Evolutionary conservation across 2,113 vertebrate species (phyloP), one percentile per base, ranked within the genome.

Genomic region (Cebidichthys violaceus): DNA sequence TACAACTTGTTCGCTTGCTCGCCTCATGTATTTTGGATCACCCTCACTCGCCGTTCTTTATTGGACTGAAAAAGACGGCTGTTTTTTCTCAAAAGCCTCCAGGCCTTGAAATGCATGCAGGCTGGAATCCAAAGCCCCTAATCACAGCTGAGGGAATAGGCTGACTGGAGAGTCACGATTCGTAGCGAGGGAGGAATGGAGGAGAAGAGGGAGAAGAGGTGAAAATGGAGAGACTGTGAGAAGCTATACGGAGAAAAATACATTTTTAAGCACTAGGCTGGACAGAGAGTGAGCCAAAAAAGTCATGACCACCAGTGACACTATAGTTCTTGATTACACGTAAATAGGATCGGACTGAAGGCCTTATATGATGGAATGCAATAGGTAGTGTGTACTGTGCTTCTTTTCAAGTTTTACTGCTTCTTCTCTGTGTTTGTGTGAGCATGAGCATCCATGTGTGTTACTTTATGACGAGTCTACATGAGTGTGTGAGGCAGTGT

Each of bases 91-190:
- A 60, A 89, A 88, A 81, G 86, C 89, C 83, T 86, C 47, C 24
- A 11, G 86, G 86, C 84, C 84, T 88, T 81, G 75, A 92, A 92
- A 92, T 89, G 67, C 89, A 91, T 87, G 89, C 87, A 77, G 90
- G 89, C 90, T 86, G 77, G 73, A 90, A 88, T 92, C 92, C 93
- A 93, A 90, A 91, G 84, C 88, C 83, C 78, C 70, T 90, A 90
- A 92, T 94, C 92, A 92, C 85, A 88, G 87, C 88, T 79, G 70
- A 81, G 90, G 89, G 89, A 91, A 88, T 71, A 81, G 84, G 78
- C 92, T 78, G 89, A 82, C 79, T 77, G 83, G 82, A 87, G 83
- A 89, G 91, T 90, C 89, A 90, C 82, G 79, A 93, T 86, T 89
- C 22, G 62, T 76, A 79, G 86, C 54, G 17, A 82, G 57, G 64